A percentile compares a stretch with the other conserved stretches of the same genome.
phyloP scores from a whole-genome alignment of 2,888 invertebrate species.

The Octonoba sinensis region DNA sequence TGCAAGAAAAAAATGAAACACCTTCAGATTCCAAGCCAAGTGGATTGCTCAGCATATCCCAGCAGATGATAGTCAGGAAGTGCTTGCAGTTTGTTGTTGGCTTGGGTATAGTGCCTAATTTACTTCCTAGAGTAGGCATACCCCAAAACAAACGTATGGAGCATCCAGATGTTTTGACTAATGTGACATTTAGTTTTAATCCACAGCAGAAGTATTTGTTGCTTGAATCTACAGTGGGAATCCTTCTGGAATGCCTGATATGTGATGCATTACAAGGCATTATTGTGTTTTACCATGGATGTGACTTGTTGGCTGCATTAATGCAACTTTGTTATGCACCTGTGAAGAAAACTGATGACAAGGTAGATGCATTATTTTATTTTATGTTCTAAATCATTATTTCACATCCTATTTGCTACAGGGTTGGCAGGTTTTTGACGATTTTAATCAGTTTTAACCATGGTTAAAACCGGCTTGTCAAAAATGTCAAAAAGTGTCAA shows the following conservation, averaged over 20 bases:
- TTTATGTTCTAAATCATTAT: background rate
- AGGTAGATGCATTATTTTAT: background rate
- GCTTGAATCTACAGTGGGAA: conserved; percentile 35
- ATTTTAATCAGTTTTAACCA: no score
- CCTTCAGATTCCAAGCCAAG: background rate
- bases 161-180: conserved; percentile 38
- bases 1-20: background rate
- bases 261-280: conserved; percentile 34
- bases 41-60: conserved; percentile 77
- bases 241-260: conserved; percentile 33
- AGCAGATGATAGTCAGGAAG: conserved; percentile 77
- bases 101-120: conserved; percentile 78
- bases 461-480: no score
- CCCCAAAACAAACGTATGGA: conserved; percentile 67
- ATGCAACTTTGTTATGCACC: conserved; percentile 55
- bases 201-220: conserved; percentile 40
- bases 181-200: conserved; percentile 22
- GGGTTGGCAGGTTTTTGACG: no score
- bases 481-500: no score
- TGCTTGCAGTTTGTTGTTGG: conserved; percentile 77
- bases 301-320: conserved; percentile 50
- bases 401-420: no score
- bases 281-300: conserved; percentile 28
- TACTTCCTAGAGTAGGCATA: conserved; percentile 79
- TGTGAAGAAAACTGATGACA: conserved; percentile 38